Conservation (phyloP, 1,140 invertebrate species). For the Aphelinus atriplicis region DNA sequence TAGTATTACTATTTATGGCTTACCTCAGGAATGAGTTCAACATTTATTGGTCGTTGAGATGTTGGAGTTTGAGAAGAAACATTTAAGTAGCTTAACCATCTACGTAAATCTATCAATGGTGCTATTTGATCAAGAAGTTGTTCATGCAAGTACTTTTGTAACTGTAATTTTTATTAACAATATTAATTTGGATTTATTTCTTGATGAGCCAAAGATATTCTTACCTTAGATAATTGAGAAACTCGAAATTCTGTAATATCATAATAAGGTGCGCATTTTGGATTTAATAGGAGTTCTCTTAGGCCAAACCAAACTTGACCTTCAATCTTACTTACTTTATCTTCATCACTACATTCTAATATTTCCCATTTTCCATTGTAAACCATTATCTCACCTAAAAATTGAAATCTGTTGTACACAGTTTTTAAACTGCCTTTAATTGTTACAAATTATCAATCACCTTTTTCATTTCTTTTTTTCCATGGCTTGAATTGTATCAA, state of each 20-base stretch:
- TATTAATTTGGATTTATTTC: background rate
- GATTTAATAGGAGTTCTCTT: slow-evolving; percentile 73
- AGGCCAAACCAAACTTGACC: slow-evolving; percentile 80
- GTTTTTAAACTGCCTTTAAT: slow-evolving; percentile 74
- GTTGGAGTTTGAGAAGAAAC: slow-evolving; percentile 53
- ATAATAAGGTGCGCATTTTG: slow-evolving; percentile 72
- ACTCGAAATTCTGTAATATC: slow-evolving; percentile 75
- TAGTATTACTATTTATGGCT: slow-evolving; percentile 4
- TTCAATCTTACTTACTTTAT: slow-evolving; percentile 73
- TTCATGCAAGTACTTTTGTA: slow-evolving; percentile 72
- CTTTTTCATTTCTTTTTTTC: slow-evolving; percentile 69
- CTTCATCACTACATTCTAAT: slow-evolving; percentile 63
- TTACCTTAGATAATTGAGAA: slow-evolving; percentile 71
- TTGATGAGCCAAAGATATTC: slow-evolving; percentile 23
- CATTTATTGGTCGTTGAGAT: slow-evolving; percentile 56
- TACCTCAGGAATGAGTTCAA: slow-evolving; percentile 72
- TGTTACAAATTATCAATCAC: slow-evolving; percentile 74
- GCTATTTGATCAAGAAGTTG: slow-evolving; percentile 78
- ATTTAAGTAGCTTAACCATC: slow-evolving; percentile 71
- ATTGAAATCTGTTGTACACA: slow-evolving; percentile 64
- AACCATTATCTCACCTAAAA: slow-evolving; percentile 49
- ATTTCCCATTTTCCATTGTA: slow-evolving; percentile 73
- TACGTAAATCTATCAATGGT: slow-evolving; percentile 77
- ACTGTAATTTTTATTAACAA: slow-evolving; percentile 51
- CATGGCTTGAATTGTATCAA: slow-evolving; percentile 76